These are phyloP conservation scores for Girardia tigrina DNA, from an alignment of 2,888 invertebrate species.

Conservation along the genomic window DNA sequence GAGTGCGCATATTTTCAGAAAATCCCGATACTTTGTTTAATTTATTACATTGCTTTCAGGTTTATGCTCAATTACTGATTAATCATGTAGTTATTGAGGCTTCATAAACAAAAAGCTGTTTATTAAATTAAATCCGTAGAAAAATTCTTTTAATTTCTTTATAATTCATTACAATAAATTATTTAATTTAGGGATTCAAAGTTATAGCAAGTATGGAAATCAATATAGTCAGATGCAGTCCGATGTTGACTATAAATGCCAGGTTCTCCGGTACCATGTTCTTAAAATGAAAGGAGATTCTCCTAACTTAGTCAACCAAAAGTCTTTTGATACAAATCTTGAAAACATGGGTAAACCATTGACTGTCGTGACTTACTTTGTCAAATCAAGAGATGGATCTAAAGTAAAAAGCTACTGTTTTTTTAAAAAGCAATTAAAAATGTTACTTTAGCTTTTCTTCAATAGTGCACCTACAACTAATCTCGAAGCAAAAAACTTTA, in stretches of 20 bases:
- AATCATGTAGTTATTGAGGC: too few relatives aligned
- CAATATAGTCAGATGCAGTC: neutral
- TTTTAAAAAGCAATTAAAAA: neutral
- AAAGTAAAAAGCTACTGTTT: conserved; percentile 25
- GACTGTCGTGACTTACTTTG: conserved; percentile 5
- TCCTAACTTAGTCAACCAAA: neutral
- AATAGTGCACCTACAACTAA: neutral
- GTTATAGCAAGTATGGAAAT: neutral
- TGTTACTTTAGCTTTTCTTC: conserved; percentile 27
- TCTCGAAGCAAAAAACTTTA: neutral
- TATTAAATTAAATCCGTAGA: too few relatives aligned
- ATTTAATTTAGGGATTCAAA: neutral
- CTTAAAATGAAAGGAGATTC: neutral
- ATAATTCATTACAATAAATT: too few relatives aligned
- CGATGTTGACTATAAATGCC: conserved; percentile 23
- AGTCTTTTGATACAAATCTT: conserved; percentile 24
- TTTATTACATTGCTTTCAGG: too few relatives aligned
- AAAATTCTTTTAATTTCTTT: too few relatives aligned
- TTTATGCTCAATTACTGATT: too few relatives aligned
- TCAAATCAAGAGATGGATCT: conserved; percentile 12
- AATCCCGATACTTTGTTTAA: too few relatives aligned
- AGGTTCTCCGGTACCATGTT: conserved; percentile 27
- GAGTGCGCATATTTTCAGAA: too few relatives aligned
- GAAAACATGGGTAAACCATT: neutral
- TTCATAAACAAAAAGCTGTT: too few relatives aligned